phyloP scores from a whole-genome alignment of 1,140 invertebrate genomes.

The Zaprionus davidi region DNA sequence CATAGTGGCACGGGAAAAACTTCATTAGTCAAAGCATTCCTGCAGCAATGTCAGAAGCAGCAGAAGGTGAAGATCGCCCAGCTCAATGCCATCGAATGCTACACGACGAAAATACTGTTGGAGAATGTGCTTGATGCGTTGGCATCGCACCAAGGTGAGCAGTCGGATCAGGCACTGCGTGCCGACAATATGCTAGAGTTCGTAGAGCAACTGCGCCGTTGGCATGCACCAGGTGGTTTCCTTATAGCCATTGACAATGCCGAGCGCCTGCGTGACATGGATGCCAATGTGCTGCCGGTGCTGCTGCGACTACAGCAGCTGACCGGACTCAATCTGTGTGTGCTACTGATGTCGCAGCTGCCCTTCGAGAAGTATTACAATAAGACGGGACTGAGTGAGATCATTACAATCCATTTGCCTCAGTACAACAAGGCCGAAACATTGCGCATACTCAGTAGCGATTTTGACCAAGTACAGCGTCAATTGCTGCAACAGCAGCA shows the following conservation, averaged over 20 bases:
- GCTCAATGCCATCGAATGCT: slow-evolving; percentile 93
- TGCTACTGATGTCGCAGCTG: slow-evolving; percentile 91
- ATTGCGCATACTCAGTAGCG: slow-evolving; percentile 88
- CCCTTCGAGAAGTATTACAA: slow-evolving; percentile 91
- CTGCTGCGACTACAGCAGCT: slow-evolving; percentile 91
- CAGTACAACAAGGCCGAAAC: slow-evolving; percentile 93
- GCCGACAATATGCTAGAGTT: slow-evolving; percentile 92
- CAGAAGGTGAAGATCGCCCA: slow-evolving; percentile 87
- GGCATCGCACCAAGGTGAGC: background rate
- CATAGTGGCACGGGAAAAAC: slow-evolving; percentile 93
- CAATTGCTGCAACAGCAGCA: slow-evolving; percentile 39
- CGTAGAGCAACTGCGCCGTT: slow-evolving; percentile 85
- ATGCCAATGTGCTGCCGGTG: slow-evolving; percentile 88
- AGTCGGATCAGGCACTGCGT: slow-evolving; percentile 65
- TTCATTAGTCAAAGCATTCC: slow-evolving; percentile 86
- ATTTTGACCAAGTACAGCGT: slow-evolving; percentile 71
- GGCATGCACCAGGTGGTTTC: slow-evolving; percentile 28
- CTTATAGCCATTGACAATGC: slow-evolving; percentile 91
- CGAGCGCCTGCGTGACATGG: slow-evolving; percentile 90
- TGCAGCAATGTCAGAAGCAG: slow-evolving; percentile 83
- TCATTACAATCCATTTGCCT: slow-evolving; percentile 91
- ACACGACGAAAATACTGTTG: slow-evolving; percentile 89
- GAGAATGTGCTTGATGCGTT: slow-evolving; percentile 90
- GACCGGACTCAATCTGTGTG: slow-evolving; percentile 89
- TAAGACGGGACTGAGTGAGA: slow-evolving; percentile 89